Evolutionary conservation across 2,113 vertebrate genomes (phyloP), one percentile per base, ranked within the genome.

Genomic region (Dipodomys ordii): DNA sequence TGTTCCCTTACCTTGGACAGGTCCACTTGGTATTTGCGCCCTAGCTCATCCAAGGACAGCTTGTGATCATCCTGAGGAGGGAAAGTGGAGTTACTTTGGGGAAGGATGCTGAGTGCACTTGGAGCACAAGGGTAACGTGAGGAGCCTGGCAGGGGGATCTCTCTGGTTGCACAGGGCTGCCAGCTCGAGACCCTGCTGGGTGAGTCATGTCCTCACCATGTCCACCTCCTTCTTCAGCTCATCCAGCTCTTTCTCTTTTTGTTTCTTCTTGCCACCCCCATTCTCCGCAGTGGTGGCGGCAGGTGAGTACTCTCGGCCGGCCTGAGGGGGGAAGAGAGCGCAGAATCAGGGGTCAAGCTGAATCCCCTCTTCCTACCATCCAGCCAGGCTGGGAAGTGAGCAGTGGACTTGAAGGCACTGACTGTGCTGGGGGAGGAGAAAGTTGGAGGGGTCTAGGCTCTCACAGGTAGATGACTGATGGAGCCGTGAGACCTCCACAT

Each of bases 201-300:
- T 1, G 1, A 72, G 1, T 4, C 9, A 30, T 27, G 77, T 3
- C 62, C 98, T 98, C 96, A 99, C 99, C 98, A 99, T 97, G 92
- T 98, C 83, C 83, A 99, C 99, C 92, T 99, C 99, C 97, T 99
- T 99, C 97, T 99, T 99, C 97, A 99, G 97, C 96, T 99, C 99
- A 1, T 99, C 98, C 96, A 99, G 96, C 93, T 99, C 97, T 95
- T 96, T 98, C 7, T 98, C 98, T 90, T 99, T 99, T 98, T 98
- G 98, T 91, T 98, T 99, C 97, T 97, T 99, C 98, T 99, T 99
- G 81, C 98, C 98, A 0, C 98, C 98, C 15, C 98, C 98, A 93
- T 98, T 98, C 30, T 98, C 98, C 0, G 98, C 96, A 5, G 95
- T 98, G 92, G 98, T 97, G 96, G 96, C 98, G 0, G 98, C 98